phyloP scores from a whole-genome alignment of 1,140 invertebrate genomes.

The Zaprionus inermis region DNA sequence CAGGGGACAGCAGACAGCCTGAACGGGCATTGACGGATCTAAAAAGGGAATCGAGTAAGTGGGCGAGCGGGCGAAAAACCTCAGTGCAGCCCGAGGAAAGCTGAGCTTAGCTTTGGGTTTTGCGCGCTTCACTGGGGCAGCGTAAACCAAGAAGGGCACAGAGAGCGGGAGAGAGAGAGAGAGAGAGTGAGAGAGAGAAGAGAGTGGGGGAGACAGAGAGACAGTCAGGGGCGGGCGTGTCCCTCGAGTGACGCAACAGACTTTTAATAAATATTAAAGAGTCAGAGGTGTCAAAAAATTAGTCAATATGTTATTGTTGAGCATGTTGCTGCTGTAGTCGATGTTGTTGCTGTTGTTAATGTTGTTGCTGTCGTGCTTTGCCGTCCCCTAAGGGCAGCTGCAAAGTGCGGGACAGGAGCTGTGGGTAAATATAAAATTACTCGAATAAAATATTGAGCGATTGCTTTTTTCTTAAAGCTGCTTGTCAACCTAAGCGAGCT shows the following conservation, averaged over 20 bases:
- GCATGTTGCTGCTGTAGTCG: neutral
- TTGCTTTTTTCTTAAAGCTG: conserved; percentile 56
- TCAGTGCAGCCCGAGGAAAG: conserved; percentile 26
- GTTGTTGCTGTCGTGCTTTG: conserved; percentile 1
- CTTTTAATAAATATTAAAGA: conserved; percentile 82
- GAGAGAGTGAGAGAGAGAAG: neutral
- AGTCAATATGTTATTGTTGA: conserved; percentile 29
- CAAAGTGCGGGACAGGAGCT: conserved; percentile 14
- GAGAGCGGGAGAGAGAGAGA: neutral
- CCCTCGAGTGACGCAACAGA: conserved; percentile 73
- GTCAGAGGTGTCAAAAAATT: conserved; percentile 63
- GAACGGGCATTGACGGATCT: conserved; percentile 17
- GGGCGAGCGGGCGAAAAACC: conserved; percentile 12
- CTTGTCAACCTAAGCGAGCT: too few species aligned
- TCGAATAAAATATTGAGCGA: conserved; percentile 79
- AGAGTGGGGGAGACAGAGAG: neutral
- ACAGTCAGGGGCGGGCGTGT: conserved; percentile 24
- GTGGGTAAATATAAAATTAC: conserved; percentile 71
- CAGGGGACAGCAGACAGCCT: neutral
- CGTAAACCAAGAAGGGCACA: neutral
- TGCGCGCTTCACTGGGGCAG: conserved; percentile 43
- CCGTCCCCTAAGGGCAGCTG: neutral
- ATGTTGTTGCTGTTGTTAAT: neutral
- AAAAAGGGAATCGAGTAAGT: neutral
- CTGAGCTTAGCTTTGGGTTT: conserved; percentile 46